Percentiles rank a stretch among this genome's conserved stretches.
phyloP scores from a whole-genome alignment of 2,888 invertebrate genomes.

The Synergus laeviventris region DNA sequence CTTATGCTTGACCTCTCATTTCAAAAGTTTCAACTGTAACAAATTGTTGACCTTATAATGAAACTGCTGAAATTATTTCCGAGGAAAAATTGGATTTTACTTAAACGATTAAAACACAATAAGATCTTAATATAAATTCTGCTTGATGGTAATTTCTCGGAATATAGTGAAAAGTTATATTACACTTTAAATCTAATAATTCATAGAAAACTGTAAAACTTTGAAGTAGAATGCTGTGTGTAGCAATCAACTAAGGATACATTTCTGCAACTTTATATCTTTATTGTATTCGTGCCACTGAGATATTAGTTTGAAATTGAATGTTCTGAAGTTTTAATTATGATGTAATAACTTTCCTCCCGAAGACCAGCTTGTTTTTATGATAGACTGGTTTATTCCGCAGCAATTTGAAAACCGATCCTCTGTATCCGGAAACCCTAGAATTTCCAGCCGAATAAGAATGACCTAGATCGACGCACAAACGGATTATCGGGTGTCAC shows the following conservation, averaged over 20 bases:
- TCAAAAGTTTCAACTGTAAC: constrained; percentile 21
- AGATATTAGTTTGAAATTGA: constrained; percentile 4
- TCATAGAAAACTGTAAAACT: background rate
- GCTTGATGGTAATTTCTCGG: background rate
- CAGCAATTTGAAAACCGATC: constrained; percentile 28
- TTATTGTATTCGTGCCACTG: background rate
- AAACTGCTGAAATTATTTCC: background rate
- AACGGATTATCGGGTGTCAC: background rate
- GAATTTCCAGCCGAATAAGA: constrained; percentile 29
- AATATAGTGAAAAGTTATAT: background rate
- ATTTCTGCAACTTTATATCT: background rate
- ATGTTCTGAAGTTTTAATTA: constrained; percentile 9
- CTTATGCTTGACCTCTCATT: background rate
- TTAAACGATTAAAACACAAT: too few relatives aligned
- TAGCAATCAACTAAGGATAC: background rate
- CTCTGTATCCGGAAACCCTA: constrained; percentile 15
- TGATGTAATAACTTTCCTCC: background rate
- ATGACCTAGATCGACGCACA: constrained; percentile 25
- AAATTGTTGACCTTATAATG: constrained; percentile 24
- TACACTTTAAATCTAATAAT: constrained; percentile 1
- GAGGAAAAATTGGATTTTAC: background rate
- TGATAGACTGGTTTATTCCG: constrained; percentile 13
- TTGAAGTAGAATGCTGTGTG: constrained; percentile 3
- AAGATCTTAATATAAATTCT: background rate
- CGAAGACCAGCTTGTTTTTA: background rate